phyloP scores from a whole-genome alignment of 2,888 invertebrate species.

The Acrobasis repandana region DNA sequence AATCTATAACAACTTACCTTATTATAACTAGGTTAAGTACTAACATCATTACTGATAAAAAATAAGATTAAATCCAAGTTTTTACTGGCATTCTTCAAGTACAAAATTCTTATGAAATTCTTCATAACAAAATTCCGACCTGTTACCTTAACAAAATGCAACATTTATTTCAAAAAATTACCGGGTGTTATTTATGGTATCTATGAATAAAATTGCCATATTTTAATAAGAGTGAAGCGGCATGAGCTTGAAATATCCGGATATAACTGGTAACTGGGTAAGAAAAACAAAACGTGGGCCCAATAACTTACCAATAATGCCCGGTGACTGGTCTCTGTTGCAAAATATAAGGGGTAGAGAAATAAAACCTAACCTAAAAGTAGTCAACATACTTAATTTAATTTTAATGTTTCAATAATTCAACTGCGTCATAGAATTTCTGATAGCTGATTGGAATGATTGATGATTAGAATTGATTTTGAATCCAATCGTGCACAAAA shows the following conservation, averaged over 20 bases:
- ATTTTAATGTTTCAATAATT: no score
- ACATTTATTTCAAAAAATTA: slow-evolving; percentile 9
- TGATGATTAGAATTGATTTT: no score
- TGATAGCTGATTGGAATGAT: no score
- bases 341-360: not conserved
- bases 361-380: not conserved
- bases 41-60: no score
- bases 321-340: slow-evolving; percentile 33
- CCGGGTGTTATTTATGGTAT: not conserved
- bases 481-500: no score
- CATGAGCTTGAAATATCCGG: slow-evolving; percentile 28
- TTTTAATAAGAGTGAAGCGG: slow-evolving; percentile 20
- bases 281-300: slow-evolving; percentile 47
- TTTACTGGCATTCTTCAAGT: no score
- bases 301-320: slow-evolving; percentile 56
- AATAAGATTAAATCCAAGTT: no score
- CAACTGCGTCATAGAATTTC: no score
- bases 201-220: slow-evolving; percentile 20
- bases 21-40: no score
- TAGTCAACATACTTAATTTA: not conserved
- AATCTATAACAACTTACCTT: no score
- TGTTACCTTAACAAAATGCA: not conserved
- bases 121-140: not conserved
- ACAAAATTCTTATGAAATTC: not conserved
- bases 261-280: slow-evolving; percentile 32